Conservation (phyloP, 2,888 invertebrate genomes). For the Ceramica pisi region DNA sequence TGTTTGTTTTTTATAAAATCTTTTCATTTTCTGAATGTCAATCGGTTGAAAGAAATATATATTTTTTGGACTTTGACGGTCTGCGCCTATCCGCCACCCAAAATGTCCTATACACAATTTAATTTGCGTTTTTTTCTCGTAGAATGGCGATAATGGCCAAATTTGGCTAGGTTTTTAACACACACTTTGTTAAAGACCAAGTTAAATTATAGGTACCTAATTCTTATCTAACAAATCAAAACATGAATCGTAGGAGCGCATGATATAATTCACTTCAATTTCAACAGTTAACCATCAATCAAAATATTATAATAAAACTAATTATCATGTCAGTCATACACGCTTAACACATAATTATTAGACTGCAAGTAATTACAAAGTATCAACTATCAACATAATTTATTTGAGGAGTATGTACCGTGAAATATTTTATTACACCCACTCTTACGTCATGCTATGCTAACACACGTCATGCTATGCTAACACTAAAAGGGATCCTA, state of each 20-base stretch:
- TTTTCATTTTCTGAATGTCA: slow-evolving; percentile 1
- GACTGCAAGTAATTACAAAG: slow-evolving; percentile 15
- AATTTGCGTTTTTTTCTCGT: too few species aligned
- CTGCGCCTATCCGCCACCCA: background rate
- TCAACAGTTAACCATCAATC: slow-evolving; percentile 16
- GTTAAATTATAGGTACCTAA: too few species aligned
- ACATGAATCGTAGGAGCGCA: background rate
- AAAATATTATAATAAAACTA: slow-evolving; percentile 11
- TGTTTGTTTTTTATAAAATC: too few species aligned
- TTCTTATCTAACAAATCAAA: too few species aligned
- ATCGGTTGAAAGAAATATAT: background rate
- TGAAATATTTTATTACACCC: slow-evolving; percentile 32
- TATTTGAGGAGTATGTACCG: slow-evolving; percentile 8
- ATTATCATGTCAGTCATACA: slow-evolving; percentile 15
- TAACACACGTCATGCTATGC: slow-evolving; percentile 11
- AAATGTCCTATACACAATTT: too few species aligned
- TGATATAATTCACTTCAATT: background rate
- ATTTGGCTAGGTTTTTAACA: too few species aligned
- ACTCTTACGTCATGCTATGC: slow-evolving; percentile 18
- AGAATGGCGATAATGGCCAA: too few species aligned
- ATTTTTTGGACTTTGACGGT: background rate
- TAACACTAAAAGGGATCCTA: slow-evolving; percentile 19
- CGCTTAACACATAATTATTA: slow-evolving; percentile 15
- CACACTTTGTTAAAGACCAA: too few species aligned
- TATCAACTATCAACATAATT: slow-evolving; percentile 18